phyloP scores from a whole-genome alignment of 2,113 vertebrate genomes.

The Candoia aspera region DNA sequence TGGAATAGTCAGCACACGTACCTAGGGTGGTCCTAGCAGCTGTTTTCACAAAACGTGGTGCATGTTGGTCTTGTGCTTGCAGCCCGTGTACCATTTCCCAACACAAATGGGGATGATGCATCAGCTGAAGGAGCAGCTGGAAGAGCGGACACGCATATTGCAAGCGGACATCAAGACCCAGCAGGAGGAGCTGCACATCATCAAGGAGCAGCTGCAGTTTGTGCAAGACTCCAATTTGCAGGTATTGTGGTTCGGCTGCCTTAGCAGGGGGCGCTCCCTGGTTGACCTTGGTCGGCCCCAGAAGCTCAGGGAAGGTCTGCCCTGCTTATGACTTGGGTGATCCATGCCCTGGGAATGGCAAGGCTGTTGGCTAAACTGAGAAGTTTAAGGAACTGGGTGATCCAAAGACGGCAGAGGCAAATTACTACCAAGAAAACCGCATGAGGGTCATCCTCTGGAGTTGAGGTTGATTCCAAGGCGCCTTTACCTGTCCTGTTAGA shows the following conservation, averaged over 20 bases:
- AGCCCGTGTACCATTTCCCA: constrained; percentile 74
- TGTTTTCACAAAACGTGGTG: not conserved
- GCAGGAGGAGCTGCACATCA: constrained; percentile 82
- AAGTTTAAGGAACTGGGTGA: too few relatives aligned
- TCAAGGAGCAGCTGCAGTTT: constrained; percentile 85
- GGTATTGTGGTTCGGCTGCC: constrained; percentile 62
- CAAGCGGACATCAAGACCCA: constrained; percentile 85
- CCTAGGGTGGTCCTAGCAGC: not conserved
- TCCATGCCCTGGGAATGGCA: too few relatives aligned
- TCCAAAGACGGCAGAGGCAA: too few relatives aligned
- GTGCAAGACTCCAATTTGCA: constrained; percentile 79
- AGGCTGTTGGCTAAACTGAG: too few relatives aligned
- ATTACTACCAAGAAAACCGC: too few relatives aligned
- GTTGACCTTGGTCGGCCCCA: not conserved
- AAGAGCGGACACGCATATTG: constrained; percentile 83
- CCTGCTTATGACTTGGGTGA: too few relatives aligned
- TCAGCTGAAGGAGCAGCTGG: constrained; percentile 87
- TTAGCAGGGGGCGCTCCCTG: not conserved
- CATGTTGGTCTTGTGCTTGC: not conserved
- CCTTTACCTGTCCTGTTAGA: too few relatives aligned
- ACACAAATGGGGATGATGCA: constrained; percentile 82
- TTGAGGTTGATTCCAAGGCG: too few relatives aligned
- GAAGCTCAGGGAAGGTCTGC: not conserved
- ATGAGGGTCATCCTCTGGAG: too few relatives aligned
- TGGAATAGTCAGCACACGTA: too few relatives aligned